A percentile compares a stretch with the other conserved stretches of the same genome.
Evolutionary conservation across 2,888 invertebrate species (phyloP).

Genomic region (Dicranocentrus wangi): DNA sequence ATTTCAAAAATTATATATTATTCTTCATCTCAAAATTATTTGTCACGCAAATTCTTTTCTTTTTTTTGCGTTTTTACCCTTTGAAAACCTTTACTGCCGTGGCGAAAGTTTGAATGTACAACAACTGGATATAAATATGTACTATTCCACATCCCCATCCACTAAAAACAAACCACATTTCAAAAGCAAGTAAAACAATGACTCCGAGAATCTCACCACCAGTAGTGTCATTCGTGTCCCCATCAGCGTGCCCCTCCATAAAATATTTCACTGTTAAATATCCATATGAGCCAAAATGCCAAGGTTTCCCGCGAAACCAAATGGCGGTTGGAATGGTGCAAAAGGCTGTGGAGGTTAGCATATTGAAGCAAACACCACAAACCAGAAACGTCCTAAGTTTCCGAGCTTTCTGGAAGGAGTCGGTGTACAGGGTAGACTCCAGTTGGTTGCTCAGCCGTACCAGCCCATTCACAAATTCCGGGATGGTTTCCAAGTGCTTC

Average conservation of each 20-base stretch:
- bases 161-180: neutral
- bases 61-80: too few relatives aligned
- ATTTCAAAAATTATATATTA: neutral
- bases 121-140: neutral
- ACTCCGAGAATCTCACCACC: too few relatives aligned
- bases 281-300: neutral
- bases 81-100: neutral
- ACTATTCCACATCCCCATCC: neutral
- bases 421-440: too few relatives aligned
- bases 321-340: neutral
- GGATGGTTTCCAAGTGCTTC: too few relatives aligned
- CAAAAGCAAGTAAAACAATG: neutral
- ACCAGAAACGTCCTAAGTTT: too few relatives aligned
- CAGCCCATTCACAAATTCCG: too few relatives aligned
- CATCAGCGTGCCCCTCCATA: neutral
- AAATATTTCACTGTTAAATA: neutral
- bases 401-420: too few relatives aligned
- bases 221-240: too few relatives aligned
- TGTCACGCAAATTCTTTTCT: too few relatives aligned
- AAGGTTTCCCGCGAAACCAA: neutral
- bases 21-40: neutral
- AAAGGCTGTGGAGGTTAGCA: neutral
- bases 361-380: too few relatives aligned
- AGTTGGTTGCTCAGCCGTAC: too few relatives aligned
- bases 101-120: slow-evolving; percentile 11